phyloP scores from a whole-genome alignment of 2,888 invertebrate species.

The Escarpia spicata region DNA sequence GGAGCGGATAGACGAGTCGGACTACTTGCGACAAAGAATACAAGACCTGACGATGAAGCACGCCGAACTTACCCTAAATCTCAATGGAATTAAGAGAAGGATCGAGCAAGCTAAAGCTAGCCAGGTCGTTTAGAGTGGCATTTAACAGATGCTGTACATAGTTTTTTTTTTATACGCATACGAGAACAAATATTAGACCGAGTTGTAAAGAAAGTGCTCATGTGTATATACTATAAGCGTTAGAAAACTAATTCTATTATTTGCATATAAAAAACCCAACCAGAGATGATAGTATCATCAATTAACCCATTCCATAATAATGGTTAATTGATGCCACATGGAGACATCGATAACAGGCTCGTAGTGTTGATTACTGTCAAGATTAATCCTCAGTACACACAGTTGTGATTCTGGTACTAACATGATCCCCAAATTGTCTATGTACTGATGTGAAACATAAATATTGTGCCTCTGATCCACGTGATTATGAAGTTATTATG shows the following conservation, averaged over 20 bases:
- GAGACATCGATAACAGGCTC: background rate
- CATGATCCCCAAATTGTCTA: background rate
- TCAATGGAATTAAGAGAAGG: constrained; percentile 61
- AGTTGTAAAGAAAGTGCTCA: background rate
- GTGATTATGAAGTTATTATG: background rate
- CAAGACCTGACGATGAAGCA: constrained; percentile 59
- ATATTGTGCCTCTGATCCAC: background rate
- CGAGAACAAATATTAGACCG: background rate
- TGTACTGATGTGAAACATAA: background rate
- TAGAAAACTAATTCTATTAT: too few relatives aligned
- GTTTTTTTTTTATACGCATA: background rate
- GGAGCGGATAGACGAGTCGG: constrained; percentile 61
- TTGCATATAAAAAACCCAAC: too few relatives aligned
- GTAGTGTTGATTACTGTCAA: background rate
- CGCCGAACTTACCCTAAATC: constrained; percentile 61
- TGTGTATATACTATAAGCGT: background rate
- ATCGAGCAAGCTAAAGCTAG: constrained; percentile 58
- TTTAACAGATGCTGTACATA: background rate
- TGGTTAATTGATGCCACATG: background rate
- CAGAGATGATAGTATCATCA: too few relatives aligned
- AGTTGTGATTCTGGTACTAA: background rate
- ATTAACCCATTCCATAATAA: background rate
- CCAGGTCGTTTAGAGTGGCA: constrained; percentile 7
- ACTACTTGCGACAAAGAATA: constrained; percentile 53
- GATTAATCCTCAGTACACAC: background rate